Percentiles rank a stretch among this genome's conserved stretches.
These are phyloP conservation scores for Leptinotarsa defecta DNA, from an alignment of 1,140 invertebrate genomes.

Conservation along the genomic window DNA sequence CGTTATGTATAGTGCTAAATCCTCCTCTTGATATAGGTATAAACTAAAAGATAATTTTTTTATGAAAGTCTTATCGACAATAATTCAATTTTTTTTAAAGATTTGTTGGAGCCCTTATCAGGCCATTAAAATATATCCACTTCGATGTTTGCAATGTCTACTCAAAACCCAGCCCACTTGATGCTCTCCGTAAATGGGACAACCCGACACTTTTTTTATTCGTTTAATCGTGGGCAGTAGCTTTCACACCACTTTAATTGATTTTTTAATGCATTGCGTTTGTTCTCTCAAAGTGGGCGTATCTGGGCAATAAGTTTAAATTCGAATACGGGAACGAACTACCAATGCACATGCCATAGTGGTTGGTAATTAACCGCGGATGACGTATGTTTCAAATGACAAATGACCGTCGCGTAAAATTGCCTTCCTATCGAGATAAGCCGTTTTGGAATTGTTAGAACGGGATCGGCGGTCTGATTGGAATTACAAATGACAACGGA, in stretches of 20 bases:
- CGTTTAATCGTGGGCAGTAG: neutral
- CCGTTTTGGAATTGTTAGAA: neutral
- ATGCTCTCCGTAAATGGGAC: too few species aligned
- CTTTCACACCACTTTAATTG: slow-evolving; percentile 16
- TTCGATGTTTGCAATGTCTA: too few species aligned
- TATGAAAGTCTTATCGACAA: too few species aligned
- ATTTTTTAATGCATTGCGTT: slow-evolving; percentile 13
- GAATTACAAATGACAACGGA: neutral
- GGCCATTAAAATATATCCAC: too few species aligned
- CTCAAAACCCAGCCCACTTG: too few species aligned
- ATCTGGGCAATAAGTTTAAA: slow-evolving; percentile 12
- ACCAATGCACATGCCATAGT: neutral
- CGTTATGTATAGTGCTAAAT: too few species aligned
- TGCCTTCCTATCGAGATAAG: neutral
- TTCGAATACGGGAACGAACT: slow-evolving; percentile 1
- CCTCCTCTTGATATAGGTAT: too few species aligned
- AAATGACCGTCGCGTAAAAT: slow-evolving; percentile 12
- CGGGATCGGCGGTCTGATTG: neutral
- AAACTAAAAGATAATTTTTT: too few species aligned
- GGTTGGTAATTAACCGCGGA: slow-evolving; percentile 1
- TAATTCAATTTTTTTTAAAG: too few species aligned
- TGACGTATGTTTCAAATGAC: slow-evolving; percentile 13
- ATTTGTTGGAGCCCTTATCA: too few species aligned
- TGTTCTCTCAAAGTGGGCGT: slow-evolving; percentile 5
- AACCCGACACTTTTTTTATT: too few species aligned